phyloP scores from a whole-genome alignment of 2,113 vertebrate species.

The Pedionomus torquatus region DNA sequence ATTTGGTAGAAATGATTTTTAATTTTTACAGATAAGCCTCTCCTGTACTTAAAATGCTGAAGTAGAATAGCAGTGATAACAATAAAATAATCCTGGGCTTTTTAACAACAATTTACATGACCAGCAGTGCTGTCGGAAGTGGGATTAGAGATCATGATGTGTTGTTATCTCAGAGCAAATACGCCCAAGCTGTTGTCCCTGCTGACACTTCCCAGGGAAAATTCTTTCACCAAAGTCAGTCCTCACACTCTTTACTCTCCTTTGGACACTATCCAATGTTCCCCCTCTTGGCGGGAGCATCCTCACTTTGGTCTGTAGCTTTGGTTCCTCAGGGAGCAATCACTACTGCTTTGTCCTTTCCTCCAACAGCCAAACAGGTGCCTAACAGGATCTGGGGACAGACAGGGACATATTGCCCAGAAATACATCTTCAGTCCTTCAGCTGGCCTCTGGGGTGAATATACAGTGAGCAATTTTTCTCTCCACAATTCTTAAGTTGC shows the following conservation, averaged over 20 bases:
- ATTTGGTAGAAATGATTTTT: background rate
- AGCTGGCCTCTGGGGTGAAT: background rate
- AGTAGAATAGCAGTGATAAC: background rate
- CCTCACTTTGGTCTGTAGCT: background rate
- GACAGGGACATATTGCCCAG: background rate
- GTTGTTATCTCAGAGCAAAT: background rate
- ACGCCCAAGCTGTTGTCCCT: background rate
- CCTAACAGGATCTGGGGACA: background rate
- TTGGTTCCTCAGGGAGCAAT: background rate
- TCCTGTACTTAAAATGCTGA: background rate
- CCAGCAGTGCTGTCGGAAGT: background rate
- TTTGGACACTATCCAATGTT: background rate
- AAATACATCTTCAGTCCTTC: background rate
- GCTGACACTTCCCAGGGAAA: background rate
- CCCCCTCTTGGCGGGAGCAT: too few relatives aligned
- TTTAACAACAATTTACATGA: background rate
- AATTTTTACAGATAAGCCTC: background rate
- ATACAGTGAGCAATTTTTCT: background rate
- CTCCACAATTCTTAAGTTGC: background rate
- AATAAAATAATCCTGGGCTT: background rate
- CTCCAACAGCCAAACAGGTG: background rate
- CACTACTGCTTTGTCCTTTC: background rate
- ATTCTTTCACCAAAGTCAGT: background rate
- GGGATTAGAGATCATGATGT: background rate
- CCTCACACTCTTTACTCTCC: background rate